phyloP scores from a whole-genome alignment of 2,888 invertebrate genomes.

The Cheilosia grossa region DNA sequence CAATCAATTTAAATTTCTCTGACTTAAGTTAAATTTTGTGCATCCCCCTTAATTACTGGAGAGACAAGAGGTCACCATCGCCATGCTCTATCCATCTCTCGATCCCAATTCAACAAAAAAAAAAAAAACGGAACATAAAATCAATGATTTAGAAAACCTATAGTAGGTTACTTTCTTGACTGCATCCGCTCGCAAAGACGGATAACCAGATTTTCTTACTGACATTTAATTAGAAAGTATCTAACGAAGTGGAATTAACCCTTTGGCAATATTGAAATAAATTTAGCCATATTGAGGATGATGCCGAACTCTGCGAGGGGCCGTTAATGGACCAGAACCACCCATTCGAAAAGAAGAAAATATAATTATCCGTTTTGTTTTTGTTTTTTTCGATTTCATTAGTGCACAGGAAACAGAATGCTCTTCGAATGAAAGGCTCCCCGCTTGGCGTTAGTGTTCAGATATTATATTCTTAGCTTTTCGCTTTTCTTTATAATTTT shows the following conservation, averaged over 20 bases:
- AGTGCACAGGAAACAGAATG: constrained; percentile 26
- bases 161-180: constrained; percentile 2
- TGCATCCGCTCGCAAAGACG: background rate
- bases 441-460: background rate
- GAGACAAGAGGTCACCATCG: background rate
- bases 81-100: background rate
- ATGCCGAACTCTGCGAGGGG: background rate
- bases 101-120: background rate
- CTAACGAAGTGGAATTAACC: constrained; percentile 42
- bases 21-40: background rate
- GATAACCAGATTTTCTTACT: constrained; percentile 56
- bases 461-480: background rate
- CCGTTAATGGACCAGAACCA: background rate
- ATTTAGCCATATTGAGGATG: constrained; percentile 3
- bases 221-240: constrained; percentile 63
- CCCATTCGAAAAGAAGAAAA: background rate
- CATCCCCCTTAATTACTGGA: background rate
- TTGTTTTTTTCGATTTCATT: constrained; percentile 20
- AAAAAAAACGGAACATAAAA: background rate
- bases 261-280: constrained; percentile 43
- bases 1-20: constrained; percentile 48
- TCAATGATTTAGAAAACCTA: constrained; percentile 31
- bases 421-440: background rate
- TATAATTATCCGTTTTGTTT: constrained; percentile 34
- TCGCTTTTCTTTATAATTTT: background rate